Evolutionary conservation across 2,888 invertebrate species (phyloP).

Genomic region (Papilio gigon): DNA sequence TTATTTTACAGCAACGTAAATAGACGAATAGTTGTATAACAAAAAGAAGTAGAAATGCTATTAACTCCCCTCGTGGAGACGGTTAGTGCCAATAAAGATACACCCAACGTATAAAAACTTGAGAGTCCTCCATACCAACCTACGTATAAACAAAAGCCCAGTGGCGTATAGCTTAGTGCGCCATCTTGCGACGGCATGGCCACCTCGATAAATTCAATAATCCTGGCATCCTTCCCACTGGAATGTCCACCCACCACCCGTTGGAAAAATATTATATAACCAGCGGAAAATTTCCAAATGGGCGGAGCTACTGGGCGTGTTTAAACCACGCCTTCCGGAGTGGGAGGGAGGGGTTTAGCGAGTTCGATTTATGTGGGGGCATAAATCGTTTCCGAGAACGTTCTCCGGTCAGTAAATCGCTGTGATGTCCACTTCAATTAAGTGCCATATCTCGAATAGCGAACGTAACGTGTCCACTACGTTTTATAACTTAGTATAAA

Average conservation of each 20-base stretch:
- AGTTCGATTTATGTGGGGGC: conserved; percentile 41
- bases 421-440: conserved; percentile 40
- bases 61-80: conserved; percentile 3
- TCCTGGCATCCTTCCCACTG: conserved; percentile 60
- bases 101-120: conserved; percentile 30
- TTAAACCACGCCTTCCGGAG: conserved; percentile 19
- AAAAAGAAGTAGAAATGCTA: conserved; percentile 11
- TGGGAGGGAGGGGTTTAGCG: conserved; percentile 22
- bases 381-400: conserved; percentile 34
- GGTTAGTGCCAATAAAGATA: conserved; percentile 29
- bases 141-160: conserved; percentile 20
- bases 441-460: conserved; percentile 33
- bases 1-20: background rate
- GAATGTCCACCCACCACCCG: conserved; percentile 70
- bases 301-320: conserved; percentile 47
- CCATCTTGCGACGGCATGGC: conserved; percentile 36
- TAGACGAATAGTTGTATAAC: background rate
- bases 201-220: conserved; percentile 70
- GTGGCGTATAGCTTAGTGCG: conserved; percentile 21
- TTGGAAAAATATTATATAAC: conserved; percentile 60
- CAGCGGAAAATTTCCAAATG: conserved; percentile 41
- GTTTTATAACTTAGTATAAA: background rate
- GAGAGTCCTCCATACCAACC: conserved; percentile 18
- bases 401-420: conserved; percentile 32
- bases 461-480: conserved; percentile 22